Evolutionary conservation across 2,113 vertebrate genomes (phyloP), one percentile per base, ranked within the genome.

Genomic region (Puffinus mauretanicus): DNA sequence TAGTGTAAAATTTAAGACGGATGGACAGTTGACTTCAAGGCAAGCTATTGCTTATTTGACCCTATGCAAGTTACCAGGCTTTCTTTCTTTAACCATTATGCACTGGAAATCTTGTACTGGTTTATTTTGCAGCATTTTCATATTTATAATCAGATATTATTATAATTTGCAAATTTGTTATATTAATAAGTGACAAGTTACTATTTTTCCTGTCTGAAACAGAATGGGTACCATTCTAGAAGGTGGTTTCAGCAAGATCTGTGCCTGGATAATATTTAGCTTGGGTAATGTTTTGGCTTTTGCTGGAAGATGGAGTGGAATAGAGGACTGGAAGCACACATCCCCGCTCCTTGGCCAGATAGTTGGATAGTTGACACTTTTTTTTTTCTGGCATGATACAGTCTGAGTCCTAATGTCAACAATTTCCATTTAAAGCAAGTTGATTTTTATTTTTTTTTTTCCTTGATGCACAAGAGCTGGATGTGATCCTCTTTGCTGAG

Each of bases 361-460:
- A n/a, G 27, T 27, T 82, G 73, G 20, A 38, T 3, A 80, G 61
- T 0, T 86, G 58, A 42, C 60, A 4, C 42, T 16, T 55, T 16
- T 80, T 49, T 47, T 38, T 47, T 42, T 42, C 86, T 71, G 7
- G 24, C 42, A 29, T 76, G 16, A 25, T 32, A 9, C 8, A 26
- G 17, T 51, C 46, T n/a, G 47, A 72, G 8, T 38, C 52, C 6
- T 80, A 8, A 72, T 29, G 11, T 29, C 76, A 91, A 76, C 19
- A 58, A 69, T 72, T 90, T 92, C 79, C 38, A 55, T 42, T 82
- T 86, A 64, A 82, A 96, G n/a, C 11, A 55, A 79, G 34, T 16
- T 67, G 32, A 6, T 21, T 44, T 82, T 73, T 10, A 15, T 4
- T 61, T 44, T 46, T 47, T 66, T 15, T 67, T 24, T 22, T 22